phyloP scores from a whole-genome alignment of 2,113 vertebrate species.

The Cottus gobio region DNA sequence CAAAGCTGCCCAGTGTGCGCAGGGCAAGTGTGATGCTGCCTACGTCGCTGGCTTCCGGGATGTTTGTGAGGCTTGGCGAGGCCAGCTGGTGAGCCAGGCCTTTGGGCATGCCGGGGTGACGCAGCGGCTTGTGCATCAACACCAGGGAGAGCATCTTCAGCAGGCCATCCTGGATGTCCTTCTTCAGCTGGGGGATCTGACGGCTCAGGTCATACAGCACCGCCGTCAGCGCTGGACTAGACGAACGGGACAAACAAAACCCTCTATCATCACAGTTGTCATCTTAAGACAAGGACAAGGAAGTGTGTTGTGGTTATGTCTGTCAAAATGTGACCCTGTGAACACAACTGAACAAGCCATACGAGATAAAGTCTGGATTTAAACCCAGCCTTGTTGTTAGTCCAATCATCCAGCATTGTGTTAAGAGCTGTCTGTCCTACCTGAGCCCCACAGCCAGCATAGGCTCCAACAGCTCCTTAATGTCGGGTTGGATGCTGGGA shows the following conservation, averaged over 20 bases:
- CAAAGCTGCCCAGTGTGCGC: slow-evolving; percentile 96
- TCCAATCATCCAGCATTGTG: neutral
- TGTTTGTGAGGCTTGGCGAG: slow-evolving; percentile 96
- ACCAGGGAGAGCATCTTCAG: slow-evolving; percentile 99
- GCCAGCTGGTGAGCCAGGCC: slow-evolving; percentile 95
- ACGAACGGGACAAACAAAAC: neutral
- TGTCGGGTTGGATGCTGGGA: slow-evolving; percentile 95
- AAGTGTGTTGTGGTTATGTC: neutral
- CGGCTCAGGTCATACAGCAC: slow-evolving; percentile 97
- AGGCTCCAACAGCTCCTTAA: slow-evolving; percentile 97
- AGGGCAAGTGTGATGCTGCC: slow-evolving; percentile 97
- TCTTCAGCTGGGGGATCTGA: slow-evolving; percentile 97
- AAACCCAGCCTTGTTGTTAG: neutral
- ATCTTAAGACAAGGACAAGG: neutral
- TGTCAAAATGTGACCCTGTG: neutral
- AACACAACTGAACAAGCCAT: neutral
- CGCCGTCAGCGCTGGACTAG: slow-evolving; percentile 94
- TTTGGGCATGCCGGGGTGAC: slow-evolving; percentile 98
- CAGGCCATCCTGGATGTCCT: slow-evolving; percentile 98
- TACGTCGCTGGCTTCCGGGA: slow-evolving; percentile 95
- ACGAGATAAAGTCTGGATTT: neutral
- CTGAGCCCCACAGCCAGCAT: slow-evolving; percentile 98
- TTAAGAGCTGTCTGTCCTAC: slow-evolving; percentile 68
- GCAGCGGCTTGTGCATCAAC: slow-evolving; percentile 97
- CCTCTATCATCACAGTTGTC: neutral